phyloP scores from a whole-genome alignment of 2,113 vertebrate genomes.

The Vulpes ferrilata region DNA sequence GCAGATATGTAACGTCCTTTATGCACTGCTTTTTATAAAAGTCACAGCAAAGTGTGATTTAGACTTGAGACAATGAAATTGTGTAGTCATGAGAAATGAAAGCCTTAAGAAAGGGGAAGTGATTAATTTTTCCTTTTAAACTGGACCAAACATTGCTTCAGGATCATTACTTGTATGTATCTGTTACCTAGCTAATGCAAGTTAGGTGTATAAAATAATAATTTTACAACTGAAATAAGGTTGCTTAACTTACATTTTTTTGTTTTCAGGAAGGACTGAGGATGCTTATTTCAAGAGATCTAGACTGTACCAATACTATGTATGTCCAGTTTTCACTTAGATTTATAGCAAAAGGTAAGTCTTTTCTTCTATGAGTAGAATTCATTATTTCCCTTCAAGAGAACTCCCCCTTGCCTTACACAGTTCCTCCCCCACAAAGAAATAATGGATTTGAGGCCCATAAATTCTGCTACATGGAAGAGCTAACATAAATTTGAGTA shows the following conservation, averaged over 20 bases:
- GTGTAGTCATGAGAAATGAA: not conserved
- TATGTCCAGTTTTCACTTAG: conserved; percentile 98
- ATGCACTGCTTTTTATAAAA: conserved; percentile 11
- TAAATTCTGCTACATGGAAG: not conserved
- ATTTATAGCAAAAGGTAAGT: conserved; percentile 97
- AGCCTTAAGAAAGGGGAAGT: not conserved
- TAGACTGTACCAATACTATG: conserved; percentile 95
- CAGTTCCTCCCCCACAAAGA: not conserved
- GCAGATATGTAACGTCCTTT: not conserved
- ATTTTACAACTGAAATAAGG: not conserved
- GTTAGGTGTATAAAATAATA: not conserved
- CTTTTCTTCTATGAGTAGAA: not conserved
- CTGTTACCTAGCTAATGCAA: conserved; percentile 15
- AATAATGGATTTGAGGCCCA: not conserved
- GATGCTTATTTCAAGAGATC: conserved; percentile 96
- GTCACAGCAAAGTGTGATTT: conserved; percentile 38
- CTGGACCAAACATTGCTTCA: not conserved
- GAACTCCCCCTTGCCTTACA: not conserved
- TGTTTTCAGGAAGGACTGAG: conserved; percentile 94
- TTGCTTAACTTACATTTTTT: conserved; percentile 45
- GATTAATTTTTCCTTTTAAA: conserved; percentile 32
- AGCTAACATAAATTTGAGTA: conserved; percentile 24
- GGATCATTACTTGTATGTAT: not conserved
- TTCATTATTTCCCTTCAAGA: conserved; percentile 26
- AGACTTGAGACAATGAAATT: not conserved